Percentiles rank a stretch among this genome's conserved stretches.
phyloP scores from a whole-genome alignment of 2,888 invertebrate genomes.

The Aricia artaxerxes region DNA sequence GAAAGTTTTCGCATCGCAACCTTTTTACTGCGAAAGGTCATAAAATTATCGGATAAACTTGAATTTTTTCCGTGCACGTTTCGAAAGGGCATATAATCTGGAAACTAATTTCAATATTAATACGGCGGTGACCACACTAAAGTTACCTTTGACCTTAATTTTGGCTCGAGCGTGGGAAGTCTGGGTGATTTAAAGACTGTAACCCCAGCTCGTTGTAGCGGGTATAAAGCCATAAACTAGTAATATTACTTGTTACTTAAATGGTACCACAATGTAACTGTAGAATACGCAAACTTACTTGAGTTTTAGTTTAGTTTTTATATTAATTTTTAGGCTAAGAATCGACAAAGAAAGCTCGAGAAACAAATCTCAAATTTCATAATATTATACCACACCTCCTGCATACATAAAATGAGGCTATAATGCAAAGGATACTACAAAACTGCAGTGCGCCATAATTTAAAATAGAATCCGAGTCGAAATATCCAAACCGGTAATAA shows the following conservation, averaged over 20 bases:
- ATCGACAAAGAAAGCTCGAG: neutral
- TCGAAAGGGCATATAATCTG: neutral
- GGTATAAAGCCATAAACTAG: neutral
- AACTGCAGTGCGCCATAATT: slow-evolving; percentile 16
- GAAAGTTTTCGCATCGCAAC: neutral
- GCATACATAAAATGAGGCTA: neutral
- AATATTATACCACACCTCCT: neutral
- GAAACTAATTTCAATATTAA: slow-evolving; percentile 23
- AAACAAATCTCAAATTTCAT: neutral
- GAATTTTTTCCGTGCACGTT: slow-evolving; percentile 4
- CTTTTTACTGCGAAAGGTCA: slow-evolving; percentile 22
- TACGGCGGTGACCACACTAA: neutral
- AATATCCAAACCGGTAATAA: slow-evolving; percentile 21
- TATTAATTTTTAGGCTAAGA: neutral
- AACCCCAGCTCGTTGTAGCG: neutral
- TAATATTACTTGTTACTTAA: neutral
- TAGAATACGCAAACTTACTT: neutral
- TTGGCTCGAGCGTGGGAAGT: neutral
- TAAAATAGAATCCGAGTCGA: slow-evolving; percentile 13
- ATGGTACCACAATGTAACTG: neutral
- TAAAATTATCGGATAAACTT: neutral
- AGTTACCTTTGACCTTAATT: neutral
- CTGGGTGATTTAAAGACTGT: neutral
- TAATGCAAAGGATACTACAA: slow-evolving; percentile 11
- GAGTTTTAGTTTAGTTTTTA: neutral